Percentiles rank a stretch among this genome's conserved stretches.
Conservation (phyloP, 1,140 invertebrate species). For the Hestina assimilis region DNA sequence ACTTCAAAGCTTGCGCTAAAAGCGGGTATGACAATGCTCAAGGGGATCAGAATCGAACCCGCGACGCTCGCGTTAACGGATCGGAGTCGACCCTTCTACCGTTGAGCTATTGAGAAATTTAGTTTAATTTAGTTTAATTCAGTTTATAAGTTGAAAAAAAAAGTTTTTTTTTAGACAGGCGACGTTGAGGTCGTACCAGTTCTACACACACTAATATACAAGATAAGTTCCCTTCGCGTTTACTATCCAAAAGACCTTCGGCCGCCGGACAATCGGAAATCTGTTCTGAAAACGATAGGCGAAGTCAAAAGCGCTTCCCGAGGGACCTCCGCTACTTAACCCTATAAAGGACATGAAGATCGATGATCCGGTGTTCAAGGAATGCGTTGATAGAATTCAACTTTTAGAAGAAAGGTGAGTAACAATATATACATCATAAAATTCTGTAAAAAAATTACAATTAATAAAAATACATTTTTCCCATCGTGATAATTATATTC, state of each 20-base stretch:
- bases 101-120: no score
- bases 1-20: no score
- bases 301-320: slow-evolving; percentile 95
- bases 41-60: no score
- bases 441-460: no score
- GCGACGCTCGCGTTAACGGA: no score
- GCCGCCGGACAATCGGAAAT: slow-evolving; percentile 88
- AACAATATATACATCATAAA: no score
- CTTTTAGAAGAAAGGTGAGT: slow-evolving; percentile 86
- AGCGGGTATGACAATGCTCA: no score
- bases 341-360: slow-evolving; percentile 98
- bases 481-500: no score
- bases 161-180: slow-evolving; percentile 80
- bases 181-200: slow-evolving; percentile 95
- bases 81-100: no score
- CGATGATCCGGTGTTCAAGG: slow-evolving; percentile 88
- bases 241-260: slow-evolving; percentile 95
- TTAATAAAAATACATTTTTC: no score
- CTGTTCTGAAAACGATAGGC: slow-evolving; percentile 92
- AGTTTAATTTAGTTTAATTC: no score
- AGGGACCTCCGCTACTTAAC: slow-evolving; percentile 92
- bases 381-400: slow-evolving; percentile 90
- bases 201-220: slow-evolving; percentile 87
- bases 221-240: slow-evolving; percentile 93
- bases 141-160: no score